phyloP scores from a whole-genome alignment of 2,888 invertebrate species.

The Hydrotaea cyrtoneurina region DNA sequence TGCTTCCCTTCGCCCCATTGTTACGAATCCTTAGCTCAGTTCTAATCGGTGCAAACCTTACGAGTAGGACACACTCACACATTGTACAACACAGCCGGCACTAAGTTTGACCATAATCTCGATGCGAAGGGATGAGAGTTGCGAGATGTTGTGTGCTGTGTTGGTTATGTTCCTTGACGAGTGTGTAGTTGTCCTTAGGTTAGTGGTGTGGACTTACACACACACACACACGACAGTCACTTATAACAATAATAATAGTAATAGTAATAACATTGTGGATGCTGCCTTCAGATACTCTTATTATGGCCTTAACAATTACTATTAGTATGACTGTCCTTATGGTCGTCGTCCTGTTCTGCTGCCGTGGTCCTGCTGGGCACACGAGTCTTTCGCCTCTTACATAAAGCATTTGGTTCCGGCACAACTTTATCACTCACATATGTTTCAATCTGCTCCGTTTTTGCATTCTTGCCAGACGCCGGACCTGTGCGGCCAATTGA shows the following conservation, averaged over 20 bases:
- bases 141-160: not conserved
- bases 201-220: not conserved
- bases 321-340: not conserved
- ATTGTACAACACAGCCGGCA: conserved; percentile 5
- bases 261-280: conserved; percentile 40
- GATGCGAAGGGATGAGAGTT: not conserved
- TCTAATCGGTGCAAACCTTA: not conserved
- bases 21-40: not conserved
- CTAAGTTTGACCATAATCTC: not conserved
- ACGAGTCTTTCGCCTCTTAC: conserved; percentile 31
- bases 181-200: conserved; percentile 27
- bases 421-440: conserved; percentile 16
- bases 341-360: conserved; percentile 31
- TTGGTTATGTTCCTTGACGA: conserved; percentile 29
- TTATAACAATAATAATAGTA: conserved; percentile 23
- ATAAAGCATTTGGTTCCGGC: conserved; percentile 58
- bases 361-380: conserved; percentile 23
- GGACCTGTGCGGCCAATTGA: conserved; percentile 35
- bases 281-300: conserved; percentile 1
- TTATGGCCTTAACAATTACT: conserved; percentile 50
- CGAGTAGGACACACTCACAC: not conserved
- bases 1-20: not conserved
- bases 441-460: not conserved
- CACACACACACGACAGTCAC: not conserved
- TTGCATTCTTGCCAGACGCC: not conserved